phyloP scores from a whole-genome alignment of 1,140 invertebrate species.

The Ridgeia piscesae region DNA sequence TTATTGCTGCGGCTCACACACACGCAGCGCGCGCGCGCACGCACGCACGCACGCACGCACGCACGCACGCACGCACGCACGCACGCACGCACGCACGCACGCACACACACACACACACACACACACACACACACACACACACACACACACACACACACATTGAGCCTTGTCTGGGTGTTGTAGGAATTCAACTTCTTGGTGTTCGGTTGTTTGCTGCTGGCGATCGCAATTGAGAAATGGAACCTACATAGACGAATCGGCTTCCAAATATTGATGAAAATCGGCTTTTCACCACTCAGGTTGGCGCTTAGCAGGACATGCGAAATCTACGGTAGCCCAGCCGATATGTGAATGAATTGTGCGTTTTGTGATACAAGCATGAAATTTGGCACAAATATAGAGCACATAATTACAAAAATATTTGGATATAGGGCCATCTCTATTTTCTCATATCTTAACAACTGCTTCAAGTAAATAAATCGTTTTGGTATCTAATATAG shows the following conservation, averaged over 20 bases:
- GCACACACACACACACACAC: neutral
- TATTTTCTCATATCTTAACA: too few species aligned
- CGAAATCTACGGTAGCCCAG: too few species aligned
- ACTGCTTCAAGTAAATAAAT: too few species aligned
- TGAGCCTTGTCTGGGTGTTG: neutral
- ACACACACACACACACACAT: neutral
- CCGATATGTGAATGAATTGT: too few species aligned
- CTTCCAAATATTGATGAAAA: neutral
- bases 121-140: neutral
- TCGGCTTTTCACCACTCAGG: neutral
- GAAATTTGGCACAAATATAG: too few species aligned
- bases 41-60: neutral
- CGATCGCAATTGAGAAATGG: neutral
- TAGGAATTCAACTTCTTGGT: neutral
- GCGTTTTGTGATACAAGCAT: too few species aligned
- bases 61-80: neutral
- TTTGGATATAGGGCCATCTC: too few species aligned
- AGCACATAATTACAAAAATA: too few species aligned
- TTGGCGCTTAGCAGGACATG: neutral
- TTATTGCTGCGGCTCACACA: too few species aligned
- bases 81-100: neutral
- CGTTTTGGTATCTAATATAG: too few species aligned
- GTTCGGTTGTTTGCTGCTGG: neutral
- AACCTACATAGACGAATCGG: neutral
- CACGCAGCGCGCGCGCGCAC: neutral